Conservation (phyloP, 1,140 invertebrate species). For the Scaptomyza graminum region DNA sequence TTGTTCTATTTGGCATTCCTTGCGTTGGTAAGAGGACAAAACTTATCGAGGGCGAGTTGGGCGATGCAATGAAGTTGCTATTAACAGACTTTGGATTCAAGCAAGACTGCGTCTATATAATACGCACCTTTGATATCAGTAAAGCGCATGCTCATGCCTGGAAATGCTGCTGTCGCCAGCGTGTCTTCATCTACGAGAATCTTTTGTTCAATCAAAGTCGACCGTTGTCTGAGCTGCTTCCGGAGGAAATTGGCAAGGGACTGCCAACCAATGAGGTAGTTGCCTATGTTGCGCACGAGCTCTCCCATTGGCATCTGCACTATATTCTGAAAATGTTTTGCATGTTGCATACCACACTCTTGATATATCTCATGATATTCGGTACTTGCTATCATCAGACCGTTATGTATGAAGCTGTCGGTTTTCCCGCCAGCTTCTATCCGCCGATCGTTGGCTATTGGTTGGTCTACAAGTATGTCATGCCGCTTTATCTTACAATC, state of each 20-base stretch:
- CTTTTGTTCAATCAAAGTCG: slow-evolving; percentile 37
- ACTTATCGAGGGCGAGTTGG: not conserved
- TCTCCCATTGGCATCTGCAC: slow-evolving; percentile 40
- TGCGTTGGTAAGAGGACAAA: slow-evolving; percentile 30
- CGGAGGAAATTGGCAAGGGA: slow-evolving; percentile 35
- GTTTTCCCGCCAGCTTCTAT: slow-evolving; percentile 36
- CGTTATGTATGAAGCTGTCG: slow-evolving; percentile 38
- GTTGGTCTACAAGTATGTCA: slow-evolving; percentile 44
- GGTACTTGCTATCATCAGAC: slow-evolving; percentile 5
- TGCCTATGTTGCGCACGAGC: slow-evolving; percentile 53
- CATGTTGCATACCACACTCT: slow-evolving; percentile 7
- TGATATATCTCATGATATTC: slow-evolving; percentile 54
- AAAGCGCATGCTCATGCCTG: slow-evolving; percentile 33
- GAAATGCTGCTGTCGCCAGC: slow-evolving; percentile 26
- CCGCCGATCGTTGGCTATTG: slow-evolving; percentile 44
- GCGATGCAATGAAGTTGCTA: not conserved
- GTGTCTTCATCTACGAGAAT: slow-evolving; percentile 45
- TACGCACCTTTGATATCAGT: slow-evolving; percentile 18
- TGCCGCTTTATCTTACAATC: slow-evolving; percentile 36
- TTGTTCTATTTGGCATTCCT: slow-evolving; percentile 26
- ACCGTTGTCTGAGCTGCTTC: not conserved
- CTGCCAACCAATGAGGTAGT: slow-evolving; percentile 26
- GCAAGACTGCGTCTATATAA: slow-evolving; percentile 4
- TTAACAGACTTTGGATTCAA: slow-evolving; percentile 20
- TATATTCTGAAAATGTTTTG: slow-evolving; percentile 6